These are phyloP conservation scores for Yponomeuta evonymella DNA, from an alignment of 2,888 invertebrate genomes.

Conservation along the genomic window DNA sequence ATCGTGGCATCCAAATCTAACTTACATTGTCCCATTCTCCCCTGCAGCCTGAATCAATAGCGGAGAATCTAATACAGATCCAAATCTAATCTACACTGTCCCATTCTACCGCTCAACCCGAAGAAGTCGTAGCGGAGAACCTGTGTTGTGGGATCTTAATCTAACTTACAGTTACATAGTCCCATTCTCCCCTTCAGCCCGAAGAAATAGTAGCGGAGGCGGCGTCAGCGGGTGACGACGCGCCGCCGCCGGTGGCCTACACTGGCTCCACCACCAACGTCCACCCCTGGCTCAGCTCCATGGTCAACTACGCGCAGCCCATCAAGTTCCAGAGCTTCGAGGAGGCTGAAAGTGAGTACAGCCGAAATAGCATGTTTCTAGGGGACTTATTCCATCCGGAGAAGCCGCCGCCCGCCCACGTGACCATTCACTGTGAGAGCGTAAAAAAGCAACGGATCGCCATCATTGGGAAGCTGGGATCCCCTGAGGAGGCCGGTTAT, in stretches of 20 bases:
- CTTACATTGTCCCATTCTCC: no score
- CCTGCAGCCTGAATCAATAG: no score
- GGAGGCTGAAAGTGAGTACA: conserved; percentile 91
- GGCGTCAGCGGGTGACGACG: conserved; percentile 77
- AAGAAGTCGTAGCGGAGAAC: conserved; percentile 74
- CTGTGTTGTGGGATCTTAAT: no score
- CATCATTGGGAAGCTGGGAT: no score
- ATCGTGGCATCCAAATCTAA: no score
- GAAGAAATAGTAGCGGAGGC: conserved; percentile 77
- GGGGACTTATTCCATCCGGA: no score
- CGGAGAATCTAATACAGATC: no score
- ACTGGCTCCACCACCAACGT: conserved; percentile 99
- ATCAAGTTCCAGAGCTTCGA: conserved; percentile 99
- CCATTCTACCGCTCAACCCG: conserved; percentile 39
- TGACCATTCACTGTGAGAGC: no score
- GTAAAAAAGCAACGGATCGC: no score
- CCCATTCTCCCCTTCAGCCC: conserved; percentile 36
- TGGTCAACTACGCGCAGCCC: conserved; percentile 99
- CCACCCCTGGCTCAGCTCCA: conserved; percentile 98
- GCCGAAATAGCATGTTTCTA: neutral
- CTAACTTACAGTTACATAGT: neutral
- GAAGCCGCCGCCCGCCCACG: no score
- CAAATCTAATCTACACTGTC: neutral
- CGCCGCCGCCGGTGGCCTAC: conserved; percentile 85
- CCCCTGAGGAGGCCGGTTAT: no score